phyloP scores from a whole-genome alignment of 2,888 invertebrate genomes.

The Luperina nickerlii region DNA sequence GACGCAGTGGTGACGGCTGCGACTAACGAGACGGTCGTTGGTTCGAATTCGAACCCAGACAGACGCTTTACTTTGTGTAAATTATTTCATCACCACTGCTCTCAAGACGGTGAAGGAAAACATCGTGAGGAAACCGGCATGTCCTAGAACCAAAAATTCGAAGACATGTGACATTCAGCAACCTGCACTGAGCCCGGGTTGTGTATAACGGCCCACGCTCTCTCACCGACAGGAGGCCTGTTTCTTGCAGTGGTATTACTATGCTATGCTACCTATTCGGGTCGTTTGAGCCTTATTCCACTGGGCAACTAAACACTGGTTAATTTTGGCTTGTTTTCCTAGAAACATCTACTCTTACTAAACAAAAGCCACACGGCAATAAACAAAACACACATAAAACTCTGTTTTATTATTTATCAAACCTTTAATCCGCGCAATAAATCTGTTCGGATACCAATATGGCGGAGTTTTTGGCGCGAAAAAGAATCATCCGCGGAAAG shows the following conservation, averaged over 20 bases:
- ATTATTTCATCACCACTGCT: no score
- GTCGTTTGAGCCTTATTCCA: background rate
- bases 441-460: slow-evolving; percentile 83
- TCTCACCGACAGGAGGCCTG: no score
- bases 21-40: no score
- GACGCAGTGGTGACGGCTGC: no score
- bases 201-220: no score
- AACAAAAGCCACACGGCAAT: slow-evolving; percentile 35
- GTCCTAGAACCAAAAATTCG: background rate
- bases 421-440: slow-evolving; percentile 86
- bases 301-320: no score
- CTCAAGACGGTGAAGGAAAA: no score
- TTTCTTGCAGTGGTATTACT: background rate
- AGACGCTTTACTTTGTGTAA: no score
- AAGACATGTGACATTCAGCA: background rate
- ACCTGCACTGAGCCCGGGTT: background rate
- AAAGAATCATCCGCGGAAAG: slow-evolving; percentile 89
- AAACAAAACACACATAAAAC: slow-evolving; percentile 53
- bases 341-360: slow-evolving; percentile 16
- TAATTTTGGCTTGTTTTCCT: background rate
- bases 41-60: no score
- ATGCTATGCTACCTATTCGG: no score
- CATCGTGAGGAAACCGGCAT: no score
- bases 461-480: slow-evolving; percentile 85
- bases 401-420: slow-evolving; percentile 69